Percentiles rank a stretch among this genome's conserved stretches.
Evolutionary conservation across 2,888 invertebrate genomes (phyloP).

Genomic region (Pharmacophagus antenor): DNA sequence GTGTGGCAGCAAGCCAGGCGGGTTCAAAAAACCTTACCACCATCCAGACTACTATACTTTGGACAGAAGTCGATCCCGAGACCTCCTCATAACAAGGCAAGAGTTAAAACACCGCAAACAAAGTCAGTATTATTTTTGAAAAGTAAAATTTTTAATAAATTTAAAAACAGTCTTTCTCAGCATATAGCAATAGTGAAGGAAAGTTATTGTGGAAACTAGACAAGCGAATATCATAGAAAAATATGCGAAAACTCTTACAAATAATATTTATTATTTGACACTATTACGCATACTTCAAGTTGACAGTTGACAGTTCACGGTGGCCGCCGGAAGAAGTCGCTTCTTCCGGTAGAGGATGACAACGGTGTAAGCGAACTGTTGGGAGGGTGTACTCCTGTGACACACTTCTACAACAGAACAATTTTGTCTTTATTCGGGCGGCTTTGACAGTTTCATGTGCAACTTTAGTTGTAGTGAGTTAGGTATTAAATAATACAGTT

Average conservation of each 20-base stretch:
- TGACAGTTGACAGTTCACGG: slow-evolving; percentile 21
- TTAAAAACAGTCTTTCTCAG: no score
- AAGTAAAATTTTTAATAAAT: no score
- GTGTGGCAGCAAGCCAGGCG: no score
- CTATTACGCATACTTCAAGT: slow-evolving; percentile 5
- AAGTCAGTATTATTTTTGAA: no score
- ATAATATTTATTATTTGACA: neutral
- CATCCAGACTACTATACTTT: no score
- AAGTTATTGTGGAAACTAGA: neutral
- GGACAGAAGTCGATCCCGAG: no score
- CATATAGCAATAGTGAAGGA: no score
- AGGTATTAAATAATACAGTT: slow-evolving; percentile 7
- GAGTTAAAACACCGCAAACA: no score
- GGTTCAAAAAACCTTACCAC: no score
- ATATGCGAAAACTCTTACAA: neutral
- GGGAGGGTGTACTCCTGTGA: slow-evolving; percentile 14
- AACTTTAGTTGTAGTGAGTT: slow-evolving; percentile 28
- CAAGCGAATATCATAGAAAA: neutral
- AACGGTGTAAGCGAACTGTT: slow-evolving; percentile 13
- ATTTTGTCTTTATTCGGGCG: slow-evolving; percentile 29
- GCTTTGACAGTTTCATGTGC: slow-evolving; percentile 32
- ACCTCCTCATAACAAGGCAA: no score
- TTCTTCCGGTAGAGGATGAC: slow-evolving; percentile 29
- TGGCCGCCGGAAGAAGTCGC: slow-evolving; percentile 24
- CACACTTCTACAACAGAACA: slow-evolving; percentile 28